Percentiles rank a stretch among this genome's conserved stretches.
Conservation (phyloP, 1,140 invertebrate species). For the Cherax quadricarinatus region DNA sequence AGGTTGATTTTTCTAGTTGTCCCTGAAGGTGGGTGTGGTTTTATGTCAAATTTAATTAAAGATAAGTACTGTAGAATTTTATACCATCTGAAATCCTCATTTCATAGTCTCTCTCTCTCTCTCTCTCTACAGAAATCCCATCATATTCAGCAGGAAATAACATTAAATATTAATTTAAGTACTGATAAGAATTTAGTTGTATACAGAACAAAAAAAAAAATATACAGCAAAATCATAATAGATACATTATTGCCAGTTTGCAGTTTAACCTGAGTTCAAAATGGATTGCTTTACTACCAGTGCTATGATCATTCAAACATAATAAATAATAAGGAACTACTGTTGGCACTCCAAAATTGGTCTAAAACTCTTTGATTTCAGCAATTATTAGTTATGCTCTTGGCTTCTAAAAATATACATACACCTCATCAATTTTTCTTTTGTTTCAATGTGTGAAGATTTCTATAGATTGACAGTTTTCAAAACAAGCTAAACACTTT, state of each 20-base stretch:
- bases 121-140: too few species aligned
- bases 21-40: too few species aligned
- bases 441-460: not conserved
- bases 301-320: conserved; percentile 9
- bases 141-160: too few species aligned
- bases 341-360: conserved; percentile 29
- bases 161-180: too few species aligned
- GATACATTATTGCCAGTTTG: conserved; percentile 34
- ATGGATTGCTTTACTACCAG: conserved; percentile 7
- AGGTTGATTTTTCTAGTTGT: too few species aligned
- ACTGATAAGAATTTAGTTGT: too few species aligned
- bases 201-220: not conserved
- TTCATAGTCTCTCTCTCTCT: too few species aligned
- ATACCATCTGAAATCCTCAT: too few species aligned
- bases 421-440: not conserved
- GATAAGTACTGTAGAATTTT: too few species aligned
- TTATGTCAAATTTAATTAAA: too few species aligned
- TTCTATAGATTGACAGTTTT: not conserved
- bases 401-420: not conserved
- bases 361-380: not conserved
- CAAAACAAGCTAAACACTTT: not conserved
- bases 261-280: conserved; percentile 43
- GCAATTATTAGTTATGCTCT: not conserved
- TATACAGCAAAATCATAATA: not conserved
- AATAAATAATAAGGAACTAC: conserved; percentile 16